Base-by-base conservation (phyloP, 2,113 vertebrate genomes). In the Podocnemis expansa region DNA sequence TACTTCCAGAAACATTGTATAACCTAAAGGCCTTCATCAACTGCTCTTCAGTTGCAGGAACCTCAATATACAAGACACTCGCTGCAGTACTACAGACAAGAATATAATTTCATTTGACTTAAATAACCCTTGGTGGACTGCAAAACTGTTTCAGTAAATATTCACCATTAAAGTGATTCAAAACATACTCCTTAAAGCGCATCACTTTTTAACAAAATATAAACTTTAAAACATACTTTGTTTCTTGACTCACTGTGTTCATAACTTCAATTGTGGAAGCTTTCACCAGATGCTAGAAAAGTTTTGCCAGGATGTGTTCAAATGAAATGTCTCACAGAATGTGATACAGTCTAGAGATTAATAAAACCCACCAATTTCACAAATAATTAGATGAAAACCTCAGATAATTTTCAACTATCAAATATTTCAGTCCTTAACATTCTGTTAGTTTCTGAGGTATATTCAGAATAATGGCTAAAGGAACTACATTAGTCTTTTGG, bases 401-500 rank as follows among this genome's bases (percentile, higher is more conserved):
- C 49, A 96, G 88, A 96, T 89, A 96, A 93, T 95, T 96, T 93
- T 93, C 92, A 96, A 87, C 47, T 87, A 95, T 96, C 92, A 94
- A 95, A 91, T 96, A 97, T 96, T 97, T 97, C 96, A 97, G n/a
- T 96, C 94, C 56, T 94, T 63, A 83, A 5, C 93, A 97, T 87
- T 95, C 67, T 54, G 78, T 96, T 97, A 97, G 78, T 96, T 98
- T 90, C 96, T 96, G 78, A 95, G 97, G 89, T 52, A 89, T 80
- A 96, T 95, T 97, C n/a, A 91, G 95, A 98, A 94, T 97, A 98
- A 94, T 85, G 91, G 96, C 93, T 93, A 96, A 96, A 97, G 70
- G 89, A 97, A 95, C 94, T 96, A 80, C 96, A 98, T 97, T 86
- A 89, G 97, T 84, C 98, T 98, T 97, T 84, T 96, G 98, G 98